Evolutionary conservation across 2,113 vertebrate genomes (phyloP).

Genomic region (Candoia aspera): DNA sequence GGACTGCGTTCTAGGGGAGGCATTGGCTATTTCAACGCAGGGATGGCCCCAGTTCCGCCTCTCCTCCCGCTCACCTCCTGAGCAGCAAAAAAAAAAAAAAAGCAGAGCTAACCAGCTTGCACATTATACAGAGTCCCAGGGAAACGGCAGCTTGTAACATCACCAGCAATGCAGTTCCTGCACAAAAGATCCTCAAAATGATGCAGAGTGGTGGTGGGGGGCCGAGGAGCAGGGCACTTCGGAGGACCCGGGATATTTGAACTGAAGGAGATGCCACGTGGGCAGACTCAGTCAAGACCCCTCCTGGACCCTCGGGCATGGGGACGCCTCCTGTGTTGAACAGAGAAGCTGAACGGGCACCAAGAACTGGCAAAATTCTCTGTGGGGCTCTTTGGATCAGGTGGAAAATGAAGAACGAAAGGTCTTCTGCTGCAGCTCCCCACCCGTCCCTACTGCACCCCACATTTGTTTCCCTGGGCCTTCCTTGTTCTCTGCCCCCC

Average conservation of each 20-base stretch:
- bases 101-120: not conserved
- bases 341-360: not conserved
- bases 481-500: constrained; percentile 57
- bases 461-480: not conserved
- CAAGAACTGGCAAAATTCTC: too few relatives aligned
- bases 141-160: too few relatives aligned
- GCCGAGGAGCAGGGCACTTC: not conserved
- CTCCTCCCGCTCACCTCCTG: fast-evolving
- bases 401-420: not conserved
- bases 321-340: not conserved
- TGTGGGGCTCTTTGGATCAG: fast-evolving
- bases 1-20: too few relatives aligned
- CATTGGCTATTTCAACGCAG: not conserved
- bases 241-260: not conserved
- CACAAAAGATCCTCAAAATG: not conserved
- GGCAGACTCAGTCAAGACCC: not conserved
- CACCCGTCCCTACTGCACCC: not conserved
- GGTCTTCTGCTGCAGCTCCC: not conserved
- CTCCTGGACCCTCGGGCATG: not conserved
- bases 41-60: too few relatives aligned
- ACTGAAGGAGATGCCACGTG: not conserved
- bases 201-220: not conserved
- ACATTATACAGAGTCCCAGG: not conserved
- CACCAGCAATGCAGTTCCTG: not conserved
- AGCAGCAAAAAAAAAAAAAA: not conserved